Evolutionary conservation across 2,113 vertebrate species (phyloP).

Genomic region (Dipodomys merriami): DNA sequence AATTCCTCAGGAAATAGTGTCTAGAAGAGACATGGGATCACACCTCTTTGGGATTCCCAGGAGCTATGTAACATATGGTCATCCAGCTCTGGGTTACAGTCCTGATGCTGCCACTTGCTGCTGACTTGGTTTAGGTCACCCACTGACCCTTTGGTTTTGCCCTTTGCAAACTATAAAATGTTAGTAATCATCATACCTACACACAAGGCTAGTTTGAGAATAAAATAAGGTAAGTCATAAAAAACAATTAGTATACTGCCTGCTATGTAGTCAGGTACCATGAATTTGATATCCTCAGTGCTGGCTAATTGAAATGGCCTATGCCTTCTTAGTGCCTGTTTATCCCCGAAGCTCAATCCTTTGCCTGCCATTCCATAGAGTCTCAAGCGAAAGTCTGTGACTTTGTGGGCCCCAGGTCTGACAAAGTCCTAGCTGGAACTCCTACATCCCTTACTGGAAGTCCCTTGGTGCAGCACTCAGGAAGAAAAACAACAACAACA

Average conservation of each 20-base stretch:
- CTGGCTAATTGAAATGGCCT: neutral
- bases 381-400: neutral
- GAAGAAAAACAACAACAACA: neutral
- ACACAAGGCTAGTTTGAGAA: neutral
- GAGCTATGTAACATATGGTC: accelerated
- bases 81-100: neutral
- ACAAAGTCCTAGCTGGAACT: neutral
- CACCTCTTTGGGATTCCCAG: neutral
- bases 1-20: neutral
- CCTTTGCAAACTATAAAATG: neutral
- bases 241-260: neutral
- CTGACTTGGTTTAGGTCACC: neutral
- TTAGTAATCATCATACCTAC: neutral
- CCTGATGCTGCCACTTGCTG: neutral
- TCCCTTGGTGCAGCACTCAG: neutral
- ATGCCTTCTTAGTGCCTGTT: neutral
- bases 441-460: neutral
- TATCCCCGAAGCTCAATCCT: neutral
- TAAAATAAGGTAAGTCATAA: neutral
- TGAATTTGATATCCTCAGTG: neutral
- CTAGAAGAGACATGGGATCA: neutral
- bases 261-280: accelerated
- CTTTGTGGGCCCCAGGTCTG: neutral
- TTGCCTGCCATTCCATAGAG: neutral
- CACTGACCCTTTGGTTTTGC: neutral